These are phyloP conservation scores for Patella depressa DNA, from an alignment of 2,888 invertebrate genomes.

Conservation along the genomic window DNA sequence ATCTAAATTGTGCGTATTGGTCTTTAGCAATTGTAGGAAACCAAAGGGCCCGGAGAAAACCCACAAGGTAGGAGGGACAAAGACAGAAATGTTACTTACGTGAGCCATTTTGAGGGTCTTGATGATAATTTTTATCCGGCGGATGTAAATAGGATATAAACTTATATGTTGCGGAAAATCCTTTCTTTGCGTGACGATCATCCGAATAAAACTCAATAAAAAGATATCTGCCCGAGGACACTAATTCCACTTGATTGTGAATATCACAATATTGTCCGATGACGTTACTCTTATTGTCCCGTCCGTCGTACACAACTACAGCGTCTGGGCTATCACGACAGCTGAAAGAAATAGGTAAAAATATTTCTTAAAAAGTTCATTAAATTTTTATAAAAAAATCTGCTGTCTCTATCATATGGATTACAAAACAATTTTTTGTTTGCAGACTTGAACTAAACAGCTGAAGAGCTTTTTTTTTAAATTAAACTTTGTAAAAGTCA, in stretches of 20 bases:
- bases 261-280: slow-evolving; percentile 52
- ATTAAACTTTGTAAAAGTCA: no score
- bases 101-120: slow-evolving; percentile 11
- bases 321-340: slow-evolving; percentile 53
- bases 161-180: slow-evolving; percentile 57
- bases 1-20: no score
- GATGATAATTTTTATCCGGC: slow-evolving; percentile 19
- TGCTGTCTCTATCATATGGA: no score
- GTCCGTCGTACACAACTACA: slow-evolving; percentile 57
- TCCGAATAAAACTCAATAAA: slow-evolving; percentile 58
- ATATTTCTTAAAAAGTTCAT: no score
- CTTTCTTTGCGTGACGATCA: slow-evolving; percentile 48
- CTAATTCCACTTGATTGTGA: slow-evolving; percentile 47
- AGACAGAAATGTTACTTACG: neutral
- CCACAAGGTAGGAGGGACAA: no score
- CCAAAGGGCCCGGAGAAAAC: no score
- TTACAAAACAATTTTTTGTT: no score
- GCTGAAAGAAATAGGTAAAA: slow-evolving; percentile 35
- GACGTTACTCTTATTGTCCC: slow-evolving; percentile 40
- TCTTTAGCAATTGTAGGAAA: no score
- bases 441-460: no score
- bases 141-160: slow-evolving; percentile 35
- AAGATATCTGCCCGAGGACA: slow-evolving; percentile 50
- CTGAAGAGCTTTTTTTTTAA: no score
- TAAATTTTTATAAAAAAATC: no score